Percentiles rank a stretch among this genome's conserved stretches.
These are phyloP conservation scores for Oxyura jamaicensis DNA, from an alignment of 2,113 vertebrate species.

Conservation along the genomic window DNA sequence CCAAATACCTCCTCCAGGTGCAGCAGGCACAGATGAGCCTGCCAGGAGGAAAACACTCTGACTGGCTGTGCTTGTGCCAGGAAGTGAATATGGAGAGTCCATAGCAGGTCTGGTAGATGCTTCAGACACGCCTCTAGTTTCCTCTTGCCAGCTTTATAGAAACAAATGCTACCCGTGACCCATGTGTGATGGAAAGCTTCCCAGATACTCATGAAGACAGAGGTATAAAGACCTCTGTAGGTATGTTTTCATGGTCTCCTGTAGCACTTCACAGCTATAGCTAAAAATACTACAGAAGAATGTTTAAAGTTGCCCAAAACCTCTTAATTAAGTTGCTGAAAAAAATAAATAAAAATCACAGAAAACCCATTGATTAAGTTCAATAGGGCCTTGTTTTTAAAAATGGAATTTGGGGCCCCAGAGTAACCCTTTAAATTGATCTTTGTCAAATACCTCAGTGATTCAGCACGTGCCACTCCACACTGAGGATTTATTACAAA, in stretches of 20 bases:
- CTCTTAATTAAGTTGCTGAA: constrained; percentile 30
- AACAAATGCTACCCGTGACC: rapidly evolving
- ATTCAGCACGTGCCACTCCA: constrained; percentile 48
- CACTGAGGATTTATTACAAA: constrained; percentile 21
- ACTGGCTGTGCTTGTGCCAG: neutral
- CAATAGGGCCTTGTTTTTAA: constrained; percentile 45
- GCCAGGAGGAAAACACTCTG: neutral
- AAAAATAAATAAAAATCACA: neutral
- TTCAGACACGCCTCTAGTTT: neutral
- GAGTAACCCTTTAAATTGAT: constrained; percentile 45
- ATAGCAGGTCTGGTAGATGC: neutral
- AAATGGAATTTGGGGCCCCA: constrained; percentile 38
- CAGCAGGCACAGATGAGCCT: neutral
- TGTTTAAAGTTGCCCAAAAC: neutral
- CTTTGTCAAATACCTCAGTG: constrained; percentile 38
- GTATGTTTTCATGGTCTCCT: neutral
- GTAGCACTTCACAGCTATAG: neutral
- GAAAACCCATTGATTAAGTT: constrained; percentile 56
- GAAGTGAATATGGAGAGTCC: neutral
- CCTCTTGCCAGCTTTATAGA: neutral
- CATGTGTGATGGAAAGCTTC: rapidly evolving
- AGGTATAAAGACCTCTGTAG: rapidly evolving
- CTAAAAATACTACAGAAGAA: constrained; percentile 26
- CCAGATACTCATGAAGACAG: rapidly evolving
- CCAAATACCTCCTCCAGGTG: neutral